Evolutionary conservation across 2,888 invertebrate genomes (phyloP), one percentile per base, ranked within the genome.

Genomic region (Caenorhabditis parvicauda): DNA sequence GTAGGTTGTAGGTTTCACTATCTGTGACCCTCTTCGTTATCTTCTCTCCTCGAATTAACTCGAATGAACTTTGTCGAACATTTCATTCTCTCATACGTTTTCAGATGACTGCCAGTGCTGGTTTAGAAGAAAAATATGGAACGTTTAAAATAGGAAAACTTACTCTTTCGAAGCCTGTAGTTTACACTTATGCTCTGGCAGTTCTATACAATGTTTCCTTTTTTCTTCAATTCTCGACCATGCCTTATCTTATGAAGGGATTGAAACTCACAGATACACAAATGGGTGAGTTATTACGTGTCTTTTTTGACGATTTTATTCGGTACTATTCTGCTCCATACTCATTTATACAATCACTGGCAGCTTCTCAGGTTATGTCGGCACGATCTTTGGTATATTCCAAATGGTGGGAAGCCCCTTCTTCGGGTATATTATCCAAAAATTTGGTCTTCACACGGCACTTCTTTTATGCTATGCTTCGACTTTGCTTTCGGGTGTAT

Each of bases 401-500:
- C 75, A 76, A 62, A 60, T 76, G 59, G 35, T 75, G 21, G 75
- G 75, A 6, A 72, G 71, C 7, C 73, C 76, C 6, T 27, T 76
- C 17, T 70, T 74, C 41, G 76, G 76, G 3, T 64, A 67, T 35
- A 48, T 72, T 14, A 65, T 69, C 25, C 66, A 74, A 44, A 65
- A 64, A 45, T 60, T 65, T 41, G 76, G 76, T 3, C 57, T 72
- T 25, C 59, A 64, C 29, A 45, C 38, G 2, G 66, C 67, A 17
- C 62, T 75, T 7, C 60, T 55, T 35, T 28, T 74, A 21, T 63
- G 65, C 56, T 74, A 72, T 45, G 37, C 55, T 2, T 63, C 69
- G 1, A 69, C 70, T 1, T 27, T 67, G 1, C 6, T 68, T 9
- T 70, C 71, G 2, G 66, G 67, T 14, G 37, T 71, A 24, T 35